phyloP scores from a whole-genome alignment of 2,888 invertebrate species.

The Camptogramma bilineatum region DNA sequence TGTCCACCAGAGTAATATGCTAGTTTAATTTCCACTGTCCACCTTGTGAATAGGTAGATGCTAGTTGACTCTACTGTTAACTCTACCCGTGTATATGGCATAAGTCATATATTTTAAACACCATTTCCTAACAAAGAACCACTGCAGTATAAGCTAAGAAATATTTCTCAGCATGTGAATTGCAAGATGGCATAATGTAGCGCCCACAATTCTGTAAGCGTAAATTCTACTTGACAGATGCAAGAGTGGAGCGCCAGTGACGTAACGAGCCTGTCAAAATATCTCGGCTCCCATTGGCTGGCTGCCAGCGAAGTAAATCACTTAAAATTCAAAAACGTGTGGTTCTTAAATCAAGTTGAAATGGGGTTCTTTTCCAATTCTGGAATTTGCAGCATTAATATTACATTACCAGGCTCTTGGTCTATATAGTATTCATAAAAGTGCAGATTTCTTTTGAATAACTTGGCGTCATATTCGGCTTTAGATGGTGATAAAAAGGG shows the following conservation, averaged over 20 bases:
- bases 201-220: constrained; percentile 7
- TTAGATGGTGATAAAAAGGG: no score
- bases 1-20: no score
- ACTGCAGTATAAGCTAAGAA: background rate
- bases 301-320: constrained; percentile 32
- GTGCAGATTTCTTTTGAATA: background rate
- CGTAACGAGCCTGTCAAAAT: constrained; percentile 33
- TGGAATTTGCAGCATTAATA: constrained; percentile 7
- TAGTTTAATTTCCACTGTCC: no score
- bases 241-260: constrained; percentile 21
- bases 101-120: background rate
- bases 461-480: background rate
- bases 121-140: background rate
- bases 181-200: background rate
- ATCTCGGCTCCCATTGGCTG: constrained; percentile 29
- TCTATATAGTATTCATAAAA: background rate
- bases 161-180: background rate
- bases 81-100: no score
- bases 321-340: constrained; percentile 36
- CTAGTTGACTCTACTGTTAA: no score
- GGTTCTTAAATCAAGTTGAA: constrained; percentile 30
- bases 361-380: constrained; percentile 21
- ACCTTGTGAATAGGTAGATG: no score
- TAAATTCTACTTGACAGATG: constrained; percentile 21
- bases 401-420: background rate